Conservation (phyloP, 2,113 vertebrate genomes). For the Cynocephalus volans region DNA sequence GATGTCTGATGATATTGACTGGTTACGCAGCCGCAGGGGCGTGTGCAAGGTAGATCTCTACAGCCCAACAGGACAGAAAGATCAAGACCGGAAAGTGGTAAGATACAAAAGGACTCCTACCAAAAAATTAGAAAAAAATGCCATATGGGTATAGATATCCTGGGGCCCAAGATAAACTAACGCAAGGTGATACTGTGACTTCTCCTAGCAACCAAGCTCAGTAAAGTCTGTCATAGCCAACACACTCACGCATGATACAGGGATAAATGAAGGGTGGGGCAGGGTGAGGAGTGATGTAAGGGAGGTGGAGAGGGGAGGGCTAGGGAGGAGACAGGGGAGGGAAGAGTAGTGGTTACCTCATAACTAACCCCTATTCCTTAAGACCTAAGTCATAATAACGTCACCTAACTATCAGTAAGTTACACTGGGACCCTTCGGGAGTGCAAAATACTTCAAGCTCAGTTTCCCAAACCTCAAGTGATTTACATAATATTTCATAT, state of each 20-base stretch:
- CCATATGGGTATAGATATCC: not conserved
- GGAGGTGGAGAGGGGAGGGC: not conserved
- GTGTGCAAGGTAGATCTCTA: slow-evolving; percentile 82
- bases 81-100: slow-evolving; percentile 82
- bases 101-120: slow-evolving; percentile 61
- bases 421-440: not conserved
- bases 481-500: slow-evolving; percentile 44
- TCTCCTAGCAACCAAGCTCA: slow-evolving; percentile 49
- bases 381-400: slow-evolving; percentile 59
- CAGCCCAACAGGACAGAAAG: slow-evolving; percentile 70
- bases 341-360: slow-evolving; percentile 45
- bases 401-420: slow-evolving; percentile 11
- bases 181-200: not conserved
- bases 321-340: not conserved
- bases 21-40: slow-evolving; percentile 76
- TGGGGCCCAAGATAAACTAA: slow-evolving; percentile 39
- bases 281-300: too few relatives aligned
- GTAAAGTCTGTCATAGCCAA: not conserved
- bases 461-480: slow-evolving; percentile 38
- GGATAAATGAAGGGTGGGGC: not conserved
- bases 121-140: not conserved
- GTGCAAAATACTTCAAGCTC: slow-evolving; percentile 9
- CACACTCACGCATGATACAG: not conserved
- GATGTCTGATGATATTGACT: slow-evolving; percentile 80
- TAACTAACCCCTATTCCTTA: slow-evolving; percentile 45